Evolutionary conservation across 2,888 invertebrate species (phyloP), one percentile per base, ranked within the genome.

Genomic region (Drosophila rubida): DNA sequence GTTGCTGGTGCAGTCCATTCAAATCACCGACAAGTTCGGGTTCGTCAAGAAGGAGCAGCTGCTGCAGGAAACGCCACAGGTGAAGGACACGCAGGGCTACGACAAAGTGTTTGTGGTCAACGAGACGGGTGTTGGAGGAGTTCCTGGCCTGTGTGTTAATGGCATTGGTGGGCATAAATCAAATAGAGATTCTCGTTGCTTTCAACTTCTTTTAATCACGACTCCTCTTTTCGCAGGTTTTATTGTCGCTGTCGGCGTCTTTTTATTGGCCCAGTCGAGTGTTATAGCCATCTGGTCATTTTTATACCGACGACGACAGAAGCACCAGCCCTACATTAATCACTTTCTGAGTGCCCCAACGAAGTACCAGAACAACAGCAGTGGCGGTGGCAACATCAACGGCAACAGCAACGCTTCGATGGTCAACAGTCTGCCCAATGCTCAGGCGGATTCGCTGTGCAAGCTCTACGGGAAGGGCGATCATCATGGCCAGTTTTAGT

Each of bases 21-120:
- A 97, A 92, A 97, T 97, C 90, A 97, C 96, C 32, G 97, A 98
- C 93, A 97, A 97, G 91, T 97, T 97, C 91, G 96, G 96, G 37
- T 97, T 96, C 92, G 95, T 96, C 87, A 94, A 94, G 88, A 94
- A 94, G 83, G 90, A 91, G 65, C 78, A 80, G 48, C 94, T 46
- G 19, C 58, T 62, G 2, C 62, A 66, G 25, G 45, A 60, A 11
- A 14, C 55, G 94, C 69, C 42, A 8, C 53, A 42, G 30, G 25
- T 46, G 6, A 71, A 94, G 94, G 62, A 94, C 93, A 46, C 58
- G 25, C 50, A 69, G 9, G 37, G 16, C 7, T 64, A 55, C 41
- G 91, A 94, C 95, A 58, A 94, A 95, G 59, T 96, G 94, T 93
- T 93, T 95, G 55, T 81, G 94, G 79, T 73, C 94, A 94, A 91